Base-by-base conservation (phyloP, 2,797 vertebrate species). In the Smutsia gigantea region DNA sequence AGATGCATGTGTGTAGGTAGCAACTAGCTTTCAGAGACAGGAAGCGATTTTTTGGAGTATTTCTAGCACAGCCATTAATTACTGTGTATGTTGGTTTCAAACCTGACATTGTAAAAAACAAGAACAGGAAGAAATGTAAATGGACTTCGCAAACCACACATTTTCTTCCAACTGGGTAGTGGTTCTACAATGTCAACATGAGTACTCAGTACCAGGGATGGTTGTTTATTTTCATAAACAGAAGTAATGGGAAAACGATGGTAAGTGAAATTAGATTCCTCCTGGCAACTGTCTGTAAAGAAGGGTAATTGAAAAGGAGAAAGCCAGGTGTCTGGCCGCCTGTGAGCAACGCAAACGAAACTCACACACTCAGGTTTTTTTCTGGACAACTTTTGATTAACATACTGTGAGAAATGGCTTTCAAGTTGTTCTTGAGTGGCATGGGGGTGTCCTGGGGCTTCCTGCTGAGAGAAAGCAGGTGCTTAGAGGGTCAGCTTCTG, bases 211-310 rank as follows among this genome's bases (percentile, higher is more conserved):
- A 34, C 61, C 66, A 90, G 31, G 46, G 42, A 75, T 71, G 77
- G 37, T 75, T 93, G 34, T 93, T 95, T 78, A 87, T 79, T 87
- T 91, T 91, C 92, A 59, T 82, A 96, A 97, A 96, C 85, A 93
- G 88, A 97, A 96, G 61, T 88, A 77, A 94, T 86, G 78, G 79
- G 15, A 93, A 88, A 93, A 69, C 86, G 77, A 88, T 59, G 88
- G 53, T 49, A 93, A 72, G 42, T 88, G 68, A 94, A 96, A 95
- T 94, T 53, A 88, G 94, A 88, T 95, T 82, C 59, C 92, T 75
- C 39, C 82, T 61, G 92, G 92, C 64, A 96, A 71, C 14, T 55
- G 34, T 78, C n/a, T 29, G 15, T 71, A 68, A 96, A 93, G 63
- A 85, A 84, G 13, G 46, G 31, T 81, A 71, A 92, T 87, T 90